Conservation (phyloP, 2,888 invertebrate genomes). For the Hesperia comma region DNA sequence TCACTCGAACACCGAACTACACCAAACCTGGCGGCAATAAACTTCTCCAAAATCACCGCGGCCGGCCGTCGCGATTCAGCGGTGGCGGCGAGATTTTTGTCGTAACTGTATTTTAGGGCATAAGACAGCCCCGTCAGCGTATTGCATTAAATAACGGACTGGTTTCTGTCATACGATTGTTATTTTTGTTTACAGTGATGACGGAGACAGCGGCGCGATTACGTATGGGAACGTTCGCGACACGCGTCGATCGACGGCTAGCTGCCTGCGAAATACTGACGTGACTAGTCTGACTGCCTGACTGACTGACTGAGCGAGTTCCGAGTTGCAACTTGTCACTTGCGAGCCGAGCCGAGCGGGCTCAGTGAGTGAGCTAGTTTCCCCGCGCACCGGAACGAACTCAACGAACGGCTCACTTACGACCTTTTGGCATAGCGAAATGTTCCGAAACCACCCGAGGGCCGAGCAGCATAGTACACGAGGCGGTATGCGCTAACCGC, state of each 20-base stretch:
- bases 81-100: conserved; percentile 22
- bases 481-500: conserved; percentile 52
- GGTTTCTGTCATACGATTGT: conserved; percentile 59
- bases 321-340: too few species aligned
- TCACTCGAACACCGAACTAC: conserved; percentile 65
- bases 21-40: conserved; percentile 60
- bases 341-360: not conserved
- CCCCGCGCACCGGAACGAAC: conserved; percentile 51
- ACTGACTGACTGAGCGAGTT: conserved; percentile 7
- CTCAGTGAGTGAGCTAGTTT: conserved; percentile 29
- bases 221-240: conserved; percentile 38
- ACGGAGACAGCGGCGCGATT: conserved; percentile 41
- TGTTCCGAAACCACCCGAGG: conserved; percentile 53
- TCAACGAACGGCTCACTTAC: conserved; percentile 40
- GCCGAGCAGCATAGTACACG: conserved; percentile 47
- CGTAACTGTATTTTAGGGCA: conserved; percentile 22
- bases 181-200: conserved; percentile 73
- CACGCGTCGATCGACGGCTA: conserved; percentile 49
- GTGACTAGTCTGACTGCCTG: not conserved
- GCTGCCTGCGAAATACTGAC: conserved; percentile 44
- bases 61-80: conserved; percentile 65
- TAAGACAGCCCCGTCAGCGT: conserved; percentile 18
- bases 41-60: conserved; percentile 65
- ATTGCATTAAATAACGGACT: conserved; percentile 56
- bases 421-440: conserved; percentile 48